Base-by-base conservation (phyloP, 2,797 vertebrate species). In the Pipistrellus kuhlii region DNA sequence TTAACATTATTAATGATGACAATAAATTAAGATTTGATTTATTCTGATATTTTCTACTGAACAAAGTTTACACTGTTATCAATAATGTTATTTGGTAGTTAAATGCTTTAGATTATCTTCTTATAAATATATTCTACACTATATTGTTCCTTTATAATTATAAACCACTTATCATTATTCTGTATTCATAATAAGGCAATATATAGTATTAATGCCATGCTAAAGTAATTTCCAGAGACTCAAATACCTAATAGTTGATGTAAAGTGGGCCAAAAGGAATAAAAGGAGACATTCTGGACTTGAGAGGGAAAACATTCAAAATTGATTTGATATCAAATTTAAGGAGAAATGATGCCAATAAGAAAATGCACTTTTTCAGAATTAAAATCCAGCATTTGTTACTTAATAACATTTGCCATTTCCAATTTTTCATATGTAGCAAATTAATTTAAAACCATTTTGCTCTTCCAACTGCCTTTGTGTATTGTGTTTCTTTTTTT, bases 361-460 rank as follows among this genome's bases (percentile, higher is more conserved):
- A 87, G 90, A 84, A 94, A 94, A 96, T 46, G 17, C 6, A 85
- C 81, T 57, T 89, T 93, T 93, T 88, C 81, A 96, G 83, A 64
- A 92, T 90, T 76, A 88, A 94, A 94, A 95, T 88, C 94, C 88
- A 71, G 77, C 91, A 96, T 96, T 97, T 97, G 97, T 97, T 97
- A 96, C 90, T 97, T 96, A 93, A 97, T 94, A 96, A 80, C 96
- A 95, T 95, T 97, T 97, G 95, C 89, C 83, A 95, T 96, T 94
- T 90, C 94, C 73, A 93, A 90, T 94, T 41, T 95, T 88, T 94
- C 92, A 80, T 93, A 92, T 82, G 95, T 82, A 97, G 94, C 78
- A 97, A 76, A 90, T 68, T 95, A 51, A 94, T 96, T 97, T 93
- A 89, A 97, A 97, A 95, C 41, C 21, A 25, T 66, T 0, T 11